Evolutionary conservation across 92 coral and sea anemone genomes (phyloP).

Genomic region (Parazoanthus darwini): DNA sequence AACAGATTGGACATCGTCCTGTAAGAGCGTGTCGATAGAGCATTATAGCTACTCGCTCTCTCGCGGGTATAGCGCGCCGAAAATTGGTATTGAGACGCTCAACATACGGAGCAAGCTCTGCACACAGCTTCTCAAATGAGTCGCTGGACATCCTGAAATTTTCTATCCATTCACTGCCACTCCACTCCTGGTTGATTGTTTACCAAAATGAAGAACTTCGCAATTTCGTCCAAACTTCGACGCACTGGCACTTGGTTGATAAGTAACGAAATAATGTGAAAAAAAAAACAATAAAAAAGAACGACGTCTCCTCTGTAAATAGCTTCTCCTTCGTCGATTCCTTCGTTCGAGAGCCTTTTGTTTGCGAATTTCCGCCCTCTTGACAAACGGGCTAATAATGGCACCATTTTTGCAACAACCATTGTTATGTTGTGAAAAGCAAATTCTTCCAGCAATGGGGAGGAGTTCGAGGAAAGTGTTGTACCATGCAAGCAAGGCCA

Average conservation of each 20-base stretch:
- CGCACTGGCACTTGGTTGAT: slow-evolving; percentile 37
- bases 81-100: slow-evolving; percentile 35
- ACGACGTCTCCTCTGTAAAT: slow-evolving; percentile 2
- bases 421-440: too few species aligned
- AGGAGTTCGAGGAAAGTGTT: too few species aligned
- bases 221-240: slow-evolving; percentile 43
- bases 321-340: slow-evolving; percentile 1
- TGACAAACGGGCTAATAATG: background rate
- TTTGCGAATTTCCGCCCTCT: slow-evolving; percentile 12
- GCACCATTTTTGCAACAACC: too few species aligned
- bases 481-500: too few species aligned
- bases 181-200: slow-evolving; percentile 44
- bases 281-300: slow-evolving; percentile 18
- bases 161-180: slow-evolving; percentile 46
- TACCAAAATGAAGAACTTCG: slow-evolving; percentile 50
- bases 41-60: slow-evolving; percentile 51
- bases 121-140: slow-evolving; percentile 27
- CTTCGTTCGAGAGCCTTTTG: background rate
- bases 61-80: slow-evolving; percentile 51
- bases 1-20: slow-evolving; percentile 44
- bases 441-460: too few species aligned
- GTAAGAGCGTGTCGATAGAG: slow-evolving; percentile 51
- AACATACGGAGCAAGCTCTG: slow-evolving; percentile 44
- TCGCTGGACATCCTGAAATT: slow-evolving; percentile 35
- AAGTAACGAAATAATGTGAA: background rate